These are phyloP conservation scores for Ostrea edulis DNA, from an alignment of 1,140 invertebrate species.

Conservation along the genomic window DNA sequence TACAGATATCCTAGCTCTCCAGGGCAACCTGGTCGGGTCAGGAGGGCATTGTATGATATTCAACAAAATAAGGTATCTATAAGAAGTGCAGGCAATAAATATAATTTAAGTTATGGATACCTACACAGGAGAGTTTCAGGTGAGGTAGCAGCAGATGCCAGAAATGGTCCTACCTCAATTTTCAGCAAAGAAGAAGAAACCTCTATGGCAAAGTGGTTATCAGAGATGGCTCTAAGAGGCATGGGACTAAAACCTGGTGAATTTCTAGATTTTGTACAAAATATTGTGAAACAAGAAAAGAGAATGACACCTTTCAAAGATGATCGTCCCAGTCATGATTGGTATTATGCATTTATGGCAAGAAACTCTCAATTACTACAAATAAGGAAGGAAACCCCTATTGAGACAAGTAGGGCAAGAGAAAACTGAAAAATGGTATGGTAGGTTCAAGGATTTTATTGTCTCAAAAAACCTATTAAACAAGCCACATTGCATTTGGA, in stretches of 20 bases:
- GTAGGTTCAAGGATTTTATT: conserved; percentile 40
- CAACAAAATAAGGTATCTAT: too few relatives aligned
- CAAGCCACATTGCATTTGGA: conserved; percentile 54
- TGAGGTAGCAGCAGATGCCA: too few relatives aligned
- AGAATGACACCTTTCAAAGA: neutral
- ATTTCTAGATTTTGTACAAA: conserved; percentile 10
- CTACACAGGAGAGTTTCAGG: too few relatives aligned
- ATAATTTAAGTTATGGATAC: too few relatives aligned
- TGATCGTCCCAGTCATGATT: neutral
- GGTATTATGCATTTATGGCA: conserved; percentile 19
- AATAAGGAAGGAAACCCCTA: neutral
- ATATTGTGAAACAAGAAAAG: neutral
- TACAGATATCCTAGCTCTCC: too few relatives aligned
- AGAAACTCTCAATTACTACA: conserved; percentile 5
- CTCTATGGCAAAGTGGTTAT: too few relatives aligned
- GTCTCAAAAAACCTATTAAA: conserved; percentile 31
- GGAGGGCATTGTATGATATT: too few relatives aligned
- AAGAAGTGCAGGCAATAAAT: too few relatives aligned
- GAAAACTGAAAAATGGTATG: neutral
- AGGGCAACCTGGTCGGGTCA: too few relatives aligned
- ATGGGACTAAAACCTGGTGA: conserved; percentile 8
- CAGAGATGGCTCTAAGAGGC: neutral
- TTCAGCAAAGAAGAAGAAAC: too few relatives aligned
- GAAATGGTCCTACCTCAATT: too few relatives aligned
- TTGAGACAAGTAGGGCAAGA: neutral